These are phyloP conservation scores for Nomada lathburiana DNA, from an alignment of 2,888 invertebrate genomes.

Conservation along the genomic window DNA sequence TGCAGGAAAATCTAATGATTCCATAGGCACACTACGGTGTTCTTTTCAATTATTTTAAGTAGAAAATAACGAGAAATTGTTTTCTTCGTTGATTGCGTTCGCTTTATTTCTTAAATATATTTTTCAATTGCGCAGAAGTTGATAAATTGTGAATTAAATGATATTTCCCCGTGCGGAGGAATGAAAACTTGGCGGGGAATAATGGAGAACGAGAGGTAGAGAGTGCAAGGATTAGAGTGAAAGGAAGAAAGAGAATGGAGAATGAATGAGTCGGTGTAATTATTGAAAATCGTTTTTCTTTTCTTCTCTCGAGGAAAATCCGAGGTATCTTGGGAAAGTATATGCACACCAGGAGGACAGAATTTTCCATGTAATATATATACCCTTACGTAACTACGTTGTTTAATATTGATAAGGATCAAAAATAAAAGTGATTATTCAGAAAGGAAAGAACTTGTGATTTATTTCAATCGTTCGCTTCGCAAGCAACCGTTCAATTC, in stretches of 20 bases:
- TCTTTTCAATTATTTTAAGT: too few species aligned
- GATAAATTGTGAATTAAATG: background rate
- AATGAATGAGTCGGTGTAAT: conserved; percentile 43
- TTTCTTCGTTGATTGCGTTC: background rate
- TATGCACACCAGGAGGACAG: conserved; percentile 76
- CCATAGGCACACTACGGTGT: too few species aligned
- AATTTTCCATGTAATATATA: conserved; percentile 84
- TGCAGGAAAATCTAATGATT: too few species aligned
- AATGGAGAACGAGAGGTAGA: background rate
- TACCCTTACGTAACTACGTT: conserved; percentile 83
- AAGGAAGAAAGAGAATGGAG: conserved; percentile 26
- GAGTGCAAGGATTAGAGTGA: conserved; percentile 14
- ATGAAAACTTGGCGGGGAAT: background rate
- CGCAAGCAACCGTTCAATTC: too few species aligned
- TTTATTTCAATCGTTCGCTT: too few species aligned
- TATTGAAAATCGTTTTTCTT: conserved; percentile 46
- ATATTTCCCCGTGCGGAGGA: background rate
- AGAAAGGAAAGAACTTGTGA: conserved; percentile 51
- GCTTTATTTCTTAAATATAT: background rate
- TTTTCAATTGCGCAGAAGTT: background rate
- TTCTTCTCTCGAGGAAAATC: conserved; percentile 63
- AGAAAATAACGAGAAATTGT: background rate
- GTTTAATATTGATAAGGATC: conserved; percentile 83
- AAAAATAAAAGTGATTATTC: conserved; percentile 83
- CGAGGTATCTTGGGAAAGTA: conserved; percentile 69